Conservation (phyloP, 2,888 invertebrate genomes). For the Ellobium chinense region DNA sequence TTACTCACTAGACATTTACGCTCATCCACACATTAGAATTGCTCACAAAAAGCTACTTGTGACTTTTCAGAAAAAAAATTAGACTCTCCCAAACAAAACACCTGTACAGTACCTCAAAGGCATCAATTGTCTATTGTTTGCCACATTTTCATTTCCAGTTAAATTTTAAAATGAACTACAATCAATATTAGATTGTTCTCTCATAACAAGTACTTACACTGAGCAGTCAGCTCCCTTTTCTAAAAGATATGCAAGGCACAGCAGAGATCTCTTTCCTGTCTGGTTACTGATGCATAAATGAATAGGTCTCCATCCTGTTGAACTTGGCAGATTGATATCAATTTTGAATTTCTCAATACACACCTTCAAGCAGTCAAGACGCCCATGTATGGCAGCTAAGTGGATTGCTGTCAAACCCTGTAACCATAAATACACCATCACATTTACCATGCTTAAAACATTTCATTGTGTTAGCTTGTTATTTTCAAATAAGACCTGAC, state of each 20-base stretch:
- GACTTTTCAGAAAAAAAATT: background rate
- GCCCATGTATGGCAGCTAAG: conserved; percentile 77
- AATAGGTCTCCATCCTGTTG: conserved; percentile 77
- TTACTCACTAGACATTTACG: no score
- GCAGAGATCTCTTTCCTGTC: conserved; percentile 74
- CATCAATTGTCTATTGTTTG: background rate
- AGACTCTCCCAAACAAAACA: background rate
- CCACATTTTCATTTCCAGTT: no score
- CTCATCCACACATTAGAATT: no score
- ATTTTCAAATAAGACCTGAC: no score
- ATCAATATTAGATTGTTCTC: no score
- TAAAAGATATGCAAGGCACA: conserved; percentile 74
- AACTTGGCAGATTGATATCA: conserved; percentile 75
- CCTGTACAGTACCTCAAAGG: background rate
- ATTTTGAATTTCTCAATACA: conserved; percentile 76
- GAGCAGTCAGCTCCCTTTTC: conserved; percentile 75
- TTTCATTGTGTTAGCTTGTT: no score
- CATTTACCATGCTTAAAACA: no score
- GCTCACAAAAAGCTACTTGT: no score
- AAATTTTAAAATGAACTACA: no score
- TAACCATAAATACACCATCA: no score
- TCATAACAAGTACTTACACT: conserved; percentile 70
- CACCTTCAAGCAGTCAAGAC: conserved; percentile 75
- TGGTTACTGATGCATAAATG: conserved; percentile 78
- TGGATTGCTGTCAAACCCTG: conserved; percentile 77